Percentiles rank a stretch among this genome's conserved stretches.
These are phyloP conservation scores for Idaea biselata DNA, from an alignment of 2,888 invertebrate genomes.

Conservation along the genomic window DNA sequence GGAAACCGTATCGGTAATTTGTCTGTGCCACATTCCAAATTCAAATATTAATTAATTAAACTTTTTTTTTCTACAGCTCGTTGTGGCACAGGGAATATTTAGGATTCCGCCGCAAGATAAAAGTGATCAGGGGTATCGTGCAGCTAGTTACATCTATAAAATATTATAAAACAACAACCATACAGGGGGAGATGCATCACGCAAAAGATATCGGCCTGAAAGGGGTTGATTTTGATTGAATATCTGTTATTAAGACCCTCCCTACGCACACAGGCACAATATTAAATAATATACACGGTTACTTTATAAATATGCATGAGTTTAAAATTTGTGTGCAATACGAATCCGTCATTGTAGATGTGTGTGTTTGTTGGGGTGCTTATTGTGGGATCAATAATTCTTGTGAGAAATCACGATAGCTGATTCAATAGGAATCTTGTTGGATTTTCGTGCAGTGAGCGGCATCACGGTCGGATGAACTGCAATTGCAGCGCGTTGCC, in stretches of 20 bases:
- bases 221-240: conserved; percentile 80
- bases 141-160: conserved; percentile 24
- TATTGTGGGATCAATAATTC: conserved; percentile 26
- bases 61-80: background rate
- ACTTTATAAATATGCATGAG: conserved; percentile 80
- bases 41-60: background rate
- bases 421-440: conserved; percentile 13
- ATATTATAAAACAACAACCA: conserved; percentile 30
- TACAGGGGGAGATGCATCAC: conserved; percentile 66
- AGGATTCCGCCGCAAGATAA: background rate
- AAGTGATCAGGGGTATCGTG: background rate
- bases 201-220: conserved; percentile 75
- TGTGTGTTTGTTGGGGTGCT: conserved; percentile 33
- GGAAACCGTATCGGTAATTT: conserved; percentile 36
- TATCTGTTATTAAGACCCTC: conserved; percentile 79
- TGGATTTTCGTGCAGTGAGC: background rate
- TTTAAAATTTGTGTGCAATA: conserved; percentile 60
- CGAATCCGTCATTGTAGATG: conserved; percentile 34
- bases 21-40: background rate
- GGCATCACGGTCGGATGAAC: background rate
- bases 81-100: background rate
- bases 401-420: conserved; percentile 27
- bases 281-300: conserved; percentile 75
- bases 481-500: background rate
- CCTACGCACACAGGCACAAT: conserved; percentile 63